A percentile compares a stretch with the other conserved stretches of the same genome.
phyloP scores from a whole-genome alignment of 2,888 invertebrate genomes.

The Caenorhabditis auriculariae region DNA sequence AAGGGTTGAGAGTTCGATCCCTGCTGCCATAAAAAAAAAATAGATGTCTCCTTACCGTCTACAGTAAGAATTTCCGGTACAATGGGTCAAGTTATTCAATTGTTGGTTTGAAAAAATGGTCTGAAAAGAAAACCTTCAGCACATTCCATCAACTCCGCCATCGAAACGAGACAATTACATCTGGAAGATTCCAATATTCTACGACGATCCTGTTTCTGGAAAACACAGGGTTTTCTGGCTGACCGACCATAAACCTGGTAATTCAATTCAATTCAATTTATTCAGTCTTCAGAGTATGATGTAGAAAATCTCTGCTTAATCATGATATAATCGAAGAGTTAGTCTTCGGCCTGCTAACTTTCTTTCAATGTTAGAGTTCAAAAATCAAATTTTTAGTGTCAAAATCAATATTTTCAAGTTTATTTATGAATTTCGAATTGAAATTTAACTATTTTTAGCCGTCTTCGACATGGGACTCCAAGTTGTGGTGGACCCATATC shows the following conservation, averaged over 20 bases:
- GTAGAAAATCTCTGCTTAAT: too few species aligned
- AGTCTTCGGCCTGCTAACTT: background rate
- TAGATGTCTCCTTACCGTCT: too few species aligned
- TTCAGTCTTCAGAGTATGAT: too few species aligned
- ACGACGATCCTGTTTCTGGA: constrained; percentile 29
- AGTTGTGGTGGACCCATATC: constrained; percentile 31
- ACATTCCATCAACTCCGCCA: constrained; percentile 4
- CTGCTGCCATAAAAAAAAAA: too few species aligned
- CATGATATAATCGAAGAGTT: constrained; percentile 10
- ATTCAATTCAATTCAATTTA: background rate
- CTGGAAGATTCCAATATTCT: constrained; percentile 52
- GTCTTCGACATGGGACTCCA: constrained; percentile 32
- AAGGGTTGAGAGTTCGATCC: too few species aligned
- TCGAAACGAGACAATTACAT: constrained; percentile 8
- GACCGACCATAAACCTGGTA: constrained; percentile 31
- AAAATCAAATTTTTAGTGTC: background rate
- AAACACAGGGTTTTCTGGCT: constrained; percentile 35
- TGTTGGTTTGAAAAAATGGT: too few species aligned
- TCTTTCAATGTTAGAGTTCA: background rate
- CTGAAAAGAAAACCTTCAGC: constrained; percentile 10
- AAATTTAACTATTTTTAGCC: constrained; percentile 6
- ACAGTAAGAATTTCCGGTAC: too few species aligned
- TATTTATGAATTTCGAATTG: background rate
- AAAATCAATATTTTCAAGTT: background rate
- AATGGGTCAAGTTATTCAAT: too few species aligned